A percentile compares a stretch with the other conserved stretches of the same genome.
These are phyloP conservation scores for Macrotrachela quadricornifera DNA, from an alignment of 1,140 invertebrate species.

Conservation along the genomic window DNA sequence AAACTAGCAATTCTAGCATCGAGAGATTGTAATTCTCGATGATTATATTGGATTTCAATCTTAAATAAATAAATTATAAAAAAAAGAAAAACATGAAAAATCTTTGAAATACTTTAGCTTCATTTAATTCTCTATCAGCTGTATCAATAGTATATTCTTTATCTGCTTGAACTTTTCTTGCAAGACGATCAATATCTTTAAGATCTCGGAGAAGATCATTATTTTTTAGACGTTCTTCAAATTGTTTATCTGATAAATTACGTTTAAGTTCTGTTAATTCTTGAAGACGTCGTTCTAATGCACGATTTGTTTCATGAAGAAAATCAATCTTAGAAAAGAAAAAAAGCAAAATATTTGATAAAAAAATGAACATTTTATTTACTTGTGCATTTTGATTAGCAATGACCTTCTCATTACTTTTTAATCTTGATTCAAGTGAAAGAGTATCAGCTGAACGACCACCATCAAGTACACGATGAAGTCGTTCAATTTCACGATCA, in stretches of 20 bases:
- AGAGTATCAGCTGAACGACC: constrained; percentile 28
- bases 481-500: constrained; percentile 27
- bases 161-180: constrained; percentile 20
- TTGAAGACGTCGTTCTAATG: constrained; percentile 20
- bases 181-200: constrained; percentile 18
- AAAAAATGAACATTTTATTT: neutral
- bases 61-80: neutral
- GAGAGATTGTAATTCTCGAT: too few relatives aligned
- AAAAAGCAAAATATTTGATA: neutral
- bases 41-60: constrained; percentile 1
- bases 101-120: constrained; percentile 20
- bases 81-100: neutral
- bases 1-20: neutral
- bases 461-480: constrained; percentile 27
- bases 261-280: constrained; percentile 9
- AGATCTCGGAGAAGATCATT: constrained; percentile 19
- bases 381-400: constrained; percentile 31
- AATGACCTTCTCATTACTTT: constrained; percentile 27
- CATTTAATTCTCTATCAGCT: constrained; percentile 21
- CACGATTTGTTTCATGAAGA: constrained; percentile 25
- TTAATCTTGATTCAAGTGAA: constrained; percentile 26
- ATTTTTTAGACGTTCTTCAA: constrained; percentile 1
- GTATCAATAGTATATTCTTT: constrained; percentile 16
- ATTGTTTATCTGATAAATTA: constrained; percentile 10
- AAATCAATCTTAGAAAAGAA: constrained; percentile 22